Evolutionary conservation across 2,888 invertebrate genomes (phyloP).

Genomic region (Andrena praecox): DNA sequence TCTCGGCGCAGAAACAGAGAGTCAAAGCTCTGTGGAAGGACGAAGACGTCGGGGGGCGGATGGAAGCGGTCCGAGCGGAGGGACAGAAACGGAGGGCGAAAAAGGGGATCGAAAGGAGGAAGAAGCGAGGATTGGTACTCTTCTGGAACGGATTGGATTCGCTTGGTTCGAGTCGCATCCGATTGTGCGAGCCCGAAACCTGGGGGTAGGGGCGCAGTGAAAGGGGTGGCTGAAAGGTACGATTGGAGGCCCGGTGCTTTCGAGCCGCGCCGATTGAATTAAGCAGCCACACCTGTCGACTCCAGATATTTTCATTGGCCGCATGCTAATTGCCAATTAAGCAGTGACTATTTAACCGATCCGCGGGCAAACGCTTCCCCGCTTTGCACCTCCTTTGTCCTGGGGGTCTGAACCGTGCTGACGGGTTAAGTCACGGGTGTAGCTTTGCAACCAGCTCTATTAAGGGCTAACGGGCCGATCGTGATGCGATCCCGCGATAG

Average conservation of each 20-base stretch:
- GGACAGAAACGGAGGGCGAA: not conserved
- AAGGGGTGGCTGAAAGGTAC: constrained; percentile 32
- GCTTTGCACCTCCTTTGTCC: constrained; percentile 12
- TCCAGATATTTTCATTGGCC: constrained; percentile 77
- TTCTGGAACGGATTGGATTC: constrained; percentile 52
- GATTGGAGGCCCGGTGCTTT: constrained; percentile 55
- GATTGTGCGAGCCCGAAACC: constrained; percentile 54
- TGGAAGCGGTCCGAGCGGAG: constrained; percentile 11
- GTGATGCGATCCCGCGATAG: not conserved
- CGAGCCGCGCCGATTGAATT: constrained; percentile 72
- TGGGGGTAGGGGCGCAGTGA: not conserved
- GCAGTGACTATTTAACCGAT: constrained; percentile 60
- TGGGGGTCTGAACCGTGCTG: not conserved
- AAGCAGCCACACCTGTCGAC: constrained; percentile 72
- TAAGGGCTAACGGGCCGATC: not conserved
- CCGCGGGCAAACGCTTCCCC: constrained; percentile 27
- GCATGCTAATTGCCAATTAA: constrained; percentile 78
- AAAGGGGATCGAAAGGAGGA: constrained; percentile 7
- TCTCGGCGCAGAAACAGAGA: constrained; percentile 65
- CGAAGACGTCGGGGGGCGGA: constrained; percentile 17
- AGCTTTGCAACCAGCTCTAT: not conserved
- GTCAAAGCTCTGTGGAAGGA: constrained; percentile 49
- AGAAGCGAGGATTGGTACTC: constrained; percentile 38
- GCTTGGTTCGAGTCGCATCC: constrained; percentile 52
- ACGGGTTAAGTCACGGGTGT: not conserved